These are phyloP conservation scores for Thripadectes ignobilis DNA, from an alignment of 2,797 vertebrate genomes.

Conservation along the genomic window DNA sequence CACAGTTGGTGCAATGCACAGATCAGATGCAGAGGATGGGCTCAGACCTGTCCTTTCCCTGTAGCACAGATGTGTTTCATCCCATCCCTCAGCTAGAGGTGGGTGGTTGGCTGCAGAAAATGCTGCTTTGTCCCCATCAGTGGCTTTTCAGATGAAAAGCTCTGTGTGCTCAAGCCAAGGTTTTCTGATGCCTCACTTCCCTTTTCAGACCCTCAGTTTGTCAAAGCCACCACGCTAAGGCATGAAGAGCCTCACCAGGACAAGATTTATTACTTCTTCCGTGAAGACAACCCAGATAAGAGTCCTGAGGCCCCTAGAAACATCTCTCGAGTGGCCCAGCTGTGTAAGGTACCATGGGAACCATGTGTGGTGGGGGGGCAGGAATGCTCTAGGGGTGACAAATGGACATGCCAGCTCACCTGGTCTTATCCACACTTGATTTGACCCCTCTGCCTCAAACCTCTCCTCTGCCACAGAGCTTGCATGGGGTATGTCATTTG, in stretches of 20 bases:
- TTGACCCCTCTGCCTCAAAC: background rate
- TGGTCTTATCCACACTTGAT: background rate
- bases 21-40: background rate
- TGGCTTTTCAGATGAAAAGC: background rate
- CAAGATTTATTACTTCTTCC: slow-evolving; percentile 80
- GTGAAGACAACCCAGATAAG: slow-evolving; percentile 77
- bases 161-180: fast-evolving
- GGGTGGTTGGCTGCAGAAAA: background rate
- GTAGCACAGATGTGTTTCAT: fast-evolving
- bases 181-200: background rate
- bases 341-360: slow-evolving; percentile 70
- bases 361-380: background rate
- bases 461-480: background rate
- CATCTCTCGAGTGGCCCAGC: slow-evolving; percentile 78
- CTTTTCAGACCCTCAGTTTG: slow-evolving; percentile 74
- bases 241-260: slow-evolving; percentile 70
- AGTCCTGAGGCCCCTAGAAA: slow-evolving; percentile 72
- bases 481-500: background rate
- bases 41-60: background rate
- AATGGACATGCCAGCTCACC: background rate
- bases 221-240: slow-evolving; percentile 73
- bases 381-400: background rate
- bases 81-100: background rate
- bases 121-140: fast-evolving
- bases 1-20: fast-evolving